Conservation (phyloP, 2,888 invertebrate genomes). For the Dorcus hopei region DNA sequence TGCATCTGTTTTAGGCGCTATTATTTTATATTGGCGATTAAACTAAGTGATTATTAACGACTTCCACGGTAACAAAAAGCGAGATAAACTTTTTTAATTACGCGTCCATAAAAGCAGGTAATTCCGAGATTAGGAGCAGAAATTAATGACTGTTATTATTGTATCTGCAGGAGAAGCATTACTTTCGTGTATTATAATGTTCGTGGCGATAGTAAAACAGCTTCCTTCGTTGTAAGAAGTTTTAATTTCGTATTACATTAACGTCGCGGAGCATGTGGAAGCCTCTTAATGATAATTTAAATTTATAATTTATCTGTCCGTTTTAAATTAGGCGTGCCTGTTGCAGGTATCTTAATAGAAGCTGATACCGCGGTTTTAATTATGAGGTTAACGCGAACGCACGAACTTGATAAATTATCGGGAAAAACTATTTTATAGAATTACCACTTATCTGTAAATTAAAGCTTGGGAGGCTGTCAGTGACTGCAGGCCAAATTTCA, state of each 20-base stretch:
- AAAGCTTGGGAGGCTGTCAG: no score
- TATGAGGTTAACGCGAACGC: no score
- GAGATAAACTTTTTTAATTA: neutral
- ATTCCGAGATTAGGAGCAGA: neutral
- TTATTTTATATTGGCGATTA: no score
- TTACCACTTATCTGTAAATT: no score
- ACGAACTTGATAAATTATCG: no score
- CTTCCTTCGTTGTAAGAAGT: neutral
- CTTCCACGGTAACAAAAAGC: neutral
- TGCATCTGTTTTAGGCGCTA: no score
- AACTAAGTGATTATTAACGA: no score
- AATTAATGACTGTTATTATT: neutral
- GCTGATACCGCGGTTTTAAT: no score
- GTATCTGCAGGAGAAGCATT: neutral
- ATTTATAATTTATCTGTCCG: neutral
- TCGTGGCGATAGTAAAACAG: neutral
- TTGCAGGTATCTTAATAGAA: neutral
- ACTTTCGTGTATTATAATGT: neutral
- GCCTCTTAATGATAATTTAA: neutral
- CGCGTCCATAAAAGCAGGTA: neutral
- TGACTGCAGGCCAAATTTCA: no score
- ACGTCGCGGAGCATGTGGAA: neutral
- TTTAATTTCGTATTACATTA: neutral
- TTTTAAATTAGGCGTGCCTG: neutral
- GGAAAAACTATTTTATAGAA: no score